Evolutionary conservation across 2,888 invertebrate genomes (phyloP).

Genomic region (Ashinkailepas kermadecensis): DNA sequence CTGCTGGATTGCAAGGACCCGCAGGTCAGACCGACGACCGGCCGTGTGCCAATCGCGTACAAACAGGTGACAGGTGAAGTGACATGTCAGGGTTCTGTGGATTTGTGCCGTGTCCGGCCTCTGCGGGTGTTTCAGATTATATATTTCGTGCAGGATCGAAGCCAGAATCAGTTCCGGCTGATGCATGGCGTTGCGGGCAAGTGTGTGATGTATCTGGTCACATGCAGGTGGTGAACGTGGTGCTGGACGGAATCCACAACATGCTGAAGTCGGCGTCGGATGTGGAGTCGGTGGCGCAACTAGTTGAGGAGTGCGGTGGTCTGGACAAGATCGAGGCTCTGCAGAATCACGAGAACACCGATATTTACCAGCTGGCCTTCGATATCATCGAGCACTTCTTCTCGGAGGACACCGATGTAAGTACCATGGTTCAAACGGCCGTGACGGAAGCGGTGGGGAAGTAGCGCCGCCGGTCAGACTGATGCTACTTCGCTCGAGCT

Average conservation of each 20-base stretch:
- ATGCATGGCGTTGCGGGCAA: too few relatives aligned
- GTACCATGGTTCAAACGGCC: not conserved
- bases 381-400: slow-evolving; percentile 48
- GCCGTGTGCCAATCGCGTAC: too few relatives aligned
- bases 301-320: slow-evolving; percentile 97
- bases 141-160: too few relatives aligned
- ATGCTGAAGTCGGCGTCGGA: slow-evolving; percentile 92
- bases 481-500: too few relatives aligned
- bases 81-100: too few relatives aligned
- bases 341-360: slow-evolving; percentile 47
- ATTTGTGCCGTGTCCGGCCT: too few relatives aligned
- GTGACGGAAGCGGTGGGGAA: too few relatives aligned
- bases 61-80: too few relatives aligned
- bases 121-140: too few relatives aligned
- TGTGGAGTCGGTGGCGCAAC: slow-evolving; percentile 65
- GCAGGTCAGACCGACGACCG: slow-evolving; percentile 51
- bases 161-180: too few relatives aligned
- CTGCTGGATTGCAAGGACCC: slow-evolving; percentile 90
- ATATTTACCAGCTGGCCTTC: slow-evolving; percentile 45
- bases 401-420: slow-evolving; percentile 34
- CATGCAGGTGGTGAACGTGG: slow-evolving; percentile 61
- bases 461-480: too few relatives aligned
- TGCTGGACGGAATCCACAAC: slow-evolving; percentile 93
- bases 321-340: slow-evolving; percentile 48
- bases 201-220: too few relatives aligned